phyloP scores from a whole-genome alignment of 2,797 vertebrate species.

The Acridotheres tristis region DNA sequence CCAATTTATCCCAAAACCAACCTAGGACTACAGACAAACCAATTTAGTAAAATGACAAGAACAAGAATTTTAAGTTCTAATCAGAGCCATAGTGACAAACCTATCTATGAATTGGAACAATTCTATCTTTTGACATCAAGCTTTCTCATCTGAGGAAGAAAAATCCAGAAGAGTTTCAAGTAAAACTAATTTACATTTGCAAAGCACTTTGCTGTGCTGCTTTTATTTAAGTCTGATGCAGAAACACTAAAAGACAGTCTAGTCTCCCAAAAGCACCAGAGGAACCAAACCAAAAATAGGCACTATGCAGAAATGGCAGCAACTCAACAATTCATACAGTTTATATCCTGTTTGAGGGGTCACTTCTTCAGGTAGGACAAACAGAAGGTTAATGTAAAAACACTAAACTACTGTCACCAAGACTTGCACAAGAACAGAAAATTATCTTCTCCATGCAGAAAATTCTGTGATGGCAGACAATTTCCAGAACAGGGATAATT shows the following conservation, averaged over 20 bases:
- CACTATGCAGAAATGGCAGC: not conserved
- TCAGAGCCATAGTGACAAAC: not conserved
- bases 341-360: not conserved
- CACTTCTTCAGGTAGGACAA: not conserved
- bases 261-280: not conserved
- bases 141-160: not conserved
- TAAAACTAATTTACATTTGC: not conserved
- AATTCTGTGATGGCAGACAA: not conserved
- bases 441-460: not conserved
- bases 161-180: not conserved
- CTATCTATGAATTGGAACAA: not conserved
- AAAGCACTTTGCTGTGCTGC: not conserved
- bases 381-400: not conserved
- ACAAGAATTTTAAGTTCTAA: constrained; percentile 1
- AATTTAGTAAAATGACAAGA: not conserved
- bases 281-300: not conserved
- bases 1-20: not conserved
- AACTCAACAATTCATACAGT: not conserved
- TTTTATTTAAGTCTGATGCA: not conserved
- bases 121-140: not conserved
- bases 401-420: not conserved
- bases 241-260: not conserved
- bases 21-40: not conserved
- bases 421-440: not conserved
- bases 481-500: not conserved